Conservation (phyloP, 2,888 invertebrate species). For the Megaustenia siamemsis region DNA sequence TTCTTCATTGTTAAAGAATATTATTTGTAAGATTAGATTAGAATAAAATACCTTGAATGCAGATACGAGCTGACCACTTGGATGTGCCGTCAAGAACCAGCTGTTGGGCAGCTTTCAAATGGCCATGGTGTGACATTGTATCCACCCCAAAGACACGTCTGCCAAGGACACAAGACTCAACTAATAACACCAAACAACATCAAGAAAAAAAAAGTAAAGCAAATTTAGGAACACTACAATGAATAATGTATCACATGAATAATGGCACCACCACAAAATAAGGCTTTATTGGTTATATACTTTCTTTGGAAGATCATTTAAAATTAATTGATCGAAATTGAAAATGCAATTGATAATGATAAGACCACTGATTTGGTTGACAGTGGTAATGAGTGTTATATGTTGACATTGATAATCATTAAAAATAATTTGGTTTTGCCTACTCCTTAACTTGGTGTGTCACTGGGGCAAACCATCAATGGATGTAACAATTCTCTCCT, state of each 20-base stretch:
- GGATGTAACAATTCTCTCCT: no score
- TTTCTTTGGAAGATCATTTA: not conserved
- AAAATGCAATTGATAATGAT: no score
- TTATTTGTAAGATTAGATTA: not conserved
- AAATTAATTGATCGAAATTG: no score
- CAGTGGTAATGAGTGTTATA: no score
- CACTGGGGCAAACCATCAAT: no score
- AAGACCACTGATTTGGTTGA: no score
- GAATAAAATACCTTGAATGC: conserved; percentile 56
- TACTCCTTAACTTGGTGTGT: no score
- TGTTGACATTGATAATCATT: no score
- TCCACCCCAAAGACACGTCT: conserved; percentile 60
- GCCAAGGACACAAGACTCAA: conserved; percentile 45
- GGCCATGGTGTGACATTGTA: conserved; percentile 82
- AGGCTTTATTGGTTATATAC: not conserved
- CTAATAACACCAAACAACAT: conserved; percentile 28
- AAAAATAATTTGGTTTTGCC: no score
- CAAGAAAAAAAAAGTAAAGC: not conserved
- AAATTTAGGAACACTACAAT: not conserved
- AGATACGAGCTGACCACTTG: conserved; percentile 93
- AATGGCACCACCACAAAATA: not conserved
- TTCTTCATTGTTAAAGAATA: not conserved
- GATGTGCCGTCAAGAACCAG: conserved; percentile 99
- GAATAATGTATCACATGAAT: not conserved
- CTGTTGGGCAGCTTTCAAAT: conserved; percentile 99